Percentiles rank a stretch among this genome's conserved stretches.
Conservation (phyloP, 2,888 invertebrate species). For the Chymomyza amoena region DNA sequence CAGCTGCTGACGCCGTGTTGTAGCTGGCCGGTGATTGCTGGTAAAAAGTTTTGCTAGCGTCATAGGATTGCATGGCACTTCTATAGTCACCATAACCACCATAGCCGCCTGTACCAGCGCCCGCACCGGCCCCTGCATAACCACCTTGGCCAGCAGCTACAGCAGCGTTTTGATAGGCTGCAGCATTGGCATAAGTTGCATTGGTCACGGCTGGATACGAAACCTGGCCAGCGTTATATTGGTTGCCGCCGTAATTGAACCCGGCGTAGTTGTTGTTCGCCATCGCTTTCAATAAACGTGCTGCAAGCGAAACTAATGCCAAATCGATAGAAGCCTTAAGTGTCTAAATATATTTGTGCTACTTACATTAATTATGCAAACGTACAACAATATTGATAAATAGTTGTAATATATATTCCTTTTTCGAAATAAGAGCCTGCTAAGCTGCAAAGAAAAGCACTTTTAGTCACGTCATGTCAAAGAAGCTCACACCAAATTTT, state of each 20-base stretch:
- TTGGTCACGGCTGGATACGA: conserved; percentile 75
- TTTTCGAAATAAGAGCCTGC: conserved; percentile 61
- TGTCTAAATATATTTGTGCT: conserved; percentile 25
- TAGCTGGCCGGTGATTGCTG: conserved; percentile 84
- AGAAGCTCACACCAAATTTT: conserved; percentile 35
- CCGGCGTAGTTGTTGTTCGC: conserved; percentile 94
- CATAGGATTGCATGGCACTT: conserved; percentile 85
- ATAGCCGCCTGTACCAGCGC: conserved; percentile 85
- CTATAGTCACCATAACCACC: conserved; percentile 81
- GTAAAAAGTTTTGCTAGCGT: conserved; percentile 91
- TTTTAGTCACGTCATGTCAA: conserved; percentile 71
- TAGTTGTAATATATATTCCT: conserved; percentile 56
- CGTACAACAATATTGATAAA: conserved; percentile 20
- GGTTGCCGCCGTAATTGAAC: conserved; percentile 95
- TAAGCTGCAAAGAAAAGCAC: conserved; percentile 64
- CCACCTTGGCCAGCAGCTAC: conserved; percentile 81
- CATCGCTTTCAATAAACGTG: conserved; percentile 50
- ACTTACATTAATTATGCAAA: conserved; percentile 45
- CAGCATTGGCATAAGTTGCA: conserved; percentile 91
- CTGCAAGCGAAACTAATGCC: conserved; percentile 6
- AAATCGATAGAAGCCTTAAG: not conserved
- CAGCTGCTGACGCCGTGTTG: conserved; percentile 77
- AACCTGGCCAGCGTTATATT: conserved; percentile 84
- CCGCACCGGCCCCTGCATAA: conserved; percentile 81
- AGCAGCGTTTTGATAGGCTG: conserved; percentile 89